Base-by-base conservation (phyloP, 1,140 invertebrate genomes). In the Aphidius gifuensis region DNA sequence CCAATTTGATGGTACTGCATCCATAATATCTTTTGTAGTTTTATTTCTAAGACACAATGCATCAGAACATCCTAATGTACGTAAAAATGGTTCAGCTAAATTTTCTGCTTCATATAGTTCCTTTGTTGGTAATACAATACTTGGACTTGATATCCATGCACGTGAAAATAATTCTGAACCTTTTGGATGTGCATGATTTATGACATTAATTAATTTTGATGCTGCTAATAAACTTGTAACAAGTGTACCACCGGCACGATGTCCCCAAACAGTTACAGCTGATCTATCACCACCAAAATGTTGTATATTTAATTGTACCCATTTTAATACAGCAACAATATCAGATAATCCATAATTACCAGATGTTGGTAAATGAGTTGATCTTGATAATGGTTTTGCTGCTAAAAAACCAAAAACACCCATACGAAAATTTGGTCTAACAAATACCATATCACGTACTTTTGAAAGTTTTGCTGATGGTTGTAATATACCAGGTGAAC, bases 331-430 rank as follows among this genome's bases (percentile, higher is more conserved):
- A 3, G 85, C 84, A 6, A 93, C 73, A 16, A 94, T 86, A 69
- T 96, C 93, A 5, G 89, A 89, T 0, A 94, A 80, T 0, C 88
- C 93, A 71, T 94, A 94, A 71, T 95, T 94, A n/a, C 92, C 92
- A 0, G 92, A 92, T 1, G 87, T 89, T 6, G 79, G 83, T 0
- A 89, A 89, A 74, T 91, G 87, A 21, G 85, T 83, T 1, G 86
- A 78, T 64, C 88, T 83, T 0, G 90, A 87, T 0, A 94, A 72
- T 1, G 85, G 80, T 45, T 90, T 87, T 0, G 88, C 75, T 0
- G 91, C 85, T 4, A 94, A 78, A 72, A 94, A 94, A 7, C 92
- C 92, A 16, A 94, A 86, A 9, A 88, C 80, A 3, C 90, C 91
- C 49, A 92, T 68, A 67, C 83, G 83, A 74, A 94, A 92, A 65